Evolutionary conservation across 2,888 invertebrate species (phyloP).

Genomic region (Hypomecis punctinalis): DNA sequence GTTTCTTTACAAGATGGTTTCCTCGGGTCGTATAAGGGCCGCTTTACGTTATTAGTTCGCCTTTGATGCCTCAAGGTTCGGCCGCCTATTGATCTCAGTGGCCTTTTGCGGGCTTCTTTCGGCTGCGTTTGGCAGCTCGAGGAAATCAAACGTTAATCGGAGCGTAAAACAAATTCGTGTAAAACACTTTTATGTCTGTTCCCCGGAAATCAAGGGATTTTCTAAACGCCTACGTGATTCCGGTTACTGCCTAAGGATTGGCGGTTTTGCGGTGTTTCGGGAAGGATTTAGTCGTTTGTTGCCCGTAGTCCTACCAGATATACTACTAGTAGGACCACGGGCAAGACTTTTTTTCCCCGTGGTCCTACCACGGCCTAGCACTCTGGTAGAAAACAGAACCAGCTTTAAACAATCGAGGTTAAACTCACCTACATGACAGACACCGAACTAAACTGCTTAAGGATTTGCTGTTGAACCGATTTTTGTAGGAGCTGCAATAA

Average conservation of each 20-base stretch:
- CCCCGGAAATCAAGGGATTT: slow-evolving; percentile 9
- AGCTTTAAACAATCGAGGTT: too few species aligned
- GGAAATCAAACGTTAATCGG: slow-evolving; percentile 19
- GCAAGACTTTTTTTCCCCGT: too few species aligned
- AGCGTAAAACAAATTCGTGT: slow-evolving; percentile 21
- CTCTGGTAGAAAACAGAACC: too few species aligned
- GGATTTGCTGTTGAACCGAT: too few species aligned
- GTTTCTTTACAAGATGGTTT: not conserved
- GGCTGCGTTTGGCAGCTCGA: slow-evolving; percentile 27
- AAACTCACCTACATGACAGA: too few species aligned
- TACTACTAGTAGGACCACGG: too few species aligned
- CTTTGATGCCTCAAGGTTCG: slow-evolving; percentile 31
- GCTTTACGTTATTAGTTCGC: slow-evolving; percentile 36
- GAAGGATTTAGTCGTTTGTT: not conserved
- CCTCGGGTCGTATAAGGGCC: slow-evolving; percentile 39
- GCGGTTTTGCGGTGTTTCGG: not conserved
- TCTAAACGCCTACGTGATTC: not conserved
- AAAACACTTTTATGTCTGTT: slow-evolving; percentile 17
- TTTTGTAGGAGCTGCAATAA: too few species aligned
- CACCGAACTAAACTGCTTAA: too few species aligned
- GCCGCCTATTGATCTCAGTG: slow-evolving; percentile 30
- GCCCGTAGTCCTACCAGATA: too few species aligned
- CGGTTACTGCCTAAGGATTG: not conserved
- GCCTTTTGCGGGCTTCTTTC: slow-evolving; percentile 25
- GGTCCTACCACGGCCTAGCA: too few species aligned